Evolutionary conservation across 1,140 invertebrate species (phyloP), one percentile per base, ranked within the genome.

Genomic region (Tetramorium parvispinum): DNA sequence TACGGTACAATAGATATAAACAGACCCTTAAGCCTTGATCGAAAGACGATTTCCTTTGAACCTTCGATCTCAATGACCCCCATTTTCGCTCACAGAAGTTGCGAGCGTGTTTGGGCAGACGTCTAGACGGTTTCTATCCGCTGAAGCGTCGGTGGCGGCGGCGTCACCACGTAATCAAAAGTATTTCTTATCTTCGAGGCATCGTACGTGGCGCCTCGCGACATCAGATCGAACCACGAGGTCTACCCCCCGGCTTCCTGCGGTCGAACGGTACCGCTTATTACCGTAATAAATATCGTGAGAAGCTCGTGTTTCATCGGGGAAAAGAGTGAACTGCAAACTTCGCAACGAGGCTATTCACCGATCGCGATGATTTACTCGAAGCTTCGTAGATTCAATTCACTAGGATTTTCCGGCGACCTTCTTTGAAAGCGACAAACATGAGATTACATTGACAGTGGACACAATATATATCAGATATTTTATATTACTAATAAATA

Each of bases 61-160:
- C 3, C 66, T 7, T 57, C 27, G n/a, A 13, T 6, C 40, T 57
- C 24, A 46, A 40, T 73, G 53, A 73, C 24, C 21, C n/a, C 13
- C 27, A n/a, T 46, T 18, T 21, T 37, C n/a, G 21, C 24, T 87
- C 76, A 40, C 82, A 87, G 89, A 57, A 85, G 85, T 88, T 79
- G 53, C 75, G 59, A 49, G 79, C 63, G 85, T 91, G 89, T 91
- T 91, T 91, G 83, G 88, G 85, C 86, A 91, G 91, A 91, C 90
- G 91, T 91, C 91, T 91, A 91, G 91, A 91, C 91, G 63, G 78
- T 61, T 91, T 76, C 83, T 78, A 88, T 91, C 85, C 85, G 66
- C 63, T 61, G 70, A 78, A 66, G 87, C 68, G 73, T 40, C 63
- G 24, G 37, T 51, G 73, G 49, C 57, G 24, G 37, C 57, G 21